Base-by-base conservation (phyloP, 2,888 invertebrate genomes). In the Elegia similella region DNA sequence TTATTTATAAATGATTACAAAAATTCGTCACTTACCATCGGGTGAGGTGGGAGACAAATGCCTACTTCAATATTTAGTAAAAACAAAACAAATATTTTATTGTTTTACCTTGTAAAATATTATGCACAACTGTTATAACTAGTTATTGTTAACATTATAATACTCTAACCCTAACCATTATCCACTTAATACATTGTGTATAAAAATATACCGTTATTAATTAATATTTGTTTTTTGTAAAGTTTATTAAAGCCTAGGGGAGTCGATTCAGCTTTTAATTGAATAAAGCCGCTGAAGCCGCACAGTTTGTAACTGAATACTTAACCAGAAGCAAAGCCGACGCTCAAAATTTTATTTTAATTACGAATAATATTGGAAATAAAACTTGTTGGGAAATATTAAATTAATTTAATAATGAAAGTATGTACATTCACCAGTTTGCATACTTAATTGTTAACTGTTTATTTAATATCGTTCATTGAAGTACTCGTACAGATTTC, bases 251-350 rank as follows among this genome's bases (percentile, higher is more conserved):
- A 67, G 61, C 63, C 56, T 60, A 42, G 56, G 61, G 62, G 65
- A 67, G 61, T 62, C 65, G 61, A 65, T 68, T 65, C 67, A 57
- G 58, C 66, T 77, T 81, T 80, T 75, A 78, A 82, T 81, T 80
- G 78, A 75, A 69, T 73, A 65, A 62, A 73, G 64, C 74, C 68
- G 52, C 68, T 52, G 63, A 66, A 65, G 64, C 69, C 63, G 59
- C 61, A 56, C 53, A 62, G 66, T 66, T 70, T 52, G 61, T 66
- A 64, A 57, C 61, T 60, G 59, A 64, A 60, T 52, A 42, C 23
- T 42, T 32, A 12, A 23, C n/a, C 23, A 46, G 5, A n/a, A 23
- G 10, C n/a, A 17, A 1, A 46, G 23, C 6, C 8, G 12, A 46
- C 16, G 15, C 17, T 34, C 10, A 23, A 23, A 23, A 23, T 23